A percentile compares a stretch with the other conserved stretches of the same genome.
Conservation (phyloP, 2,888 invertebrate species). For the Pediacus dermestoides region DNA sequence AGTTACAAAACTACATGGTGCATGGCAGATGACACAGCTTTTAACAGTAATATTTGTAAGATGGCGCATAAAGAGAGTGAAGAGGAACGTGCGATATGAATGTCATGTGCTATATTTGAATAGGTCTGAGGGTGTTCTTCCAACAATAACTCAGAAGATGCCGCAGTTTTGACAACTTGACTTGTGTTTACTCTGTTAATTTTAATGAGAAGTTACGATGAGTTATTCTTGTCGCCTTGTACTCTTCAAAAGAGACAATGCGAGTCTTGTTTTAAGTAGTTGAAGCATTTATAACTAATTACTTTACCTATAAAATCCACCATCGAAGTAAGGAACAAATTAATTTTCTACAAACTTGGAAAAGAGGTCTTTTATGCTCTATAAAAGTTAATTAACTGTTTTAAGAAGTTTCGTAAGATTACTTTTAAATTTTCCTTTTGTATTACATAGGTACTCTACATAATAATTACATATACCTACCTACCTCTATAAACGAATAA, state of each 20-base stretch:
- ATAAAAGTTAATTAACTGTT: slow-evolving; percentile 15
- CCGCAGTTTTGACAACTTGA: slow-evolving; percentile 17
- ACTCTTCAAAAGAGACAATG: slow-evolving; percentile 11
- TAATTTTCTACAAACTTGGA: slow-evolving; percentile 12
- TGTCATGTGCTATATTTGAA: slow-evolving; percentile 13
- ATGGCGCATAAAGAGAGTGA: slow-evolving; percentile 16
- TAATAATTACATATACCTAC: too few species aligned
- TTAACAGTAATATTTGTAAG: slow-evolving; percentile 26
- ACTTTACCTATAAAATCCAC: slow-evolving; percentile 11
- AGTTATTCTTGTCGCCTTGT: slow-evolving; percentile 15
- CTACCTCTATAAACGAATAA: too few species aligned
- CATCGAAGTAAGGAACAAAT: slow-evolving; percentile 8
- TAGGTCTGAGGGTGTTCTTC: slow-evolving; percentile 8
- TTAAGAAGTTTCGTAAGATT: slow-evolving; percentile 5
- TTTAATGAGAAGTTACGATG: slow-evolving; percentile 17
- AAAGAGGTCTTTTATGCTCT: slow-evolving; percentile 14
- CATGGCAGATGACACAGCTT: slow-evolving; percentile 27
- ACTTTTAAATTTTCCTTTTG: slow-evolving; percentile 14
- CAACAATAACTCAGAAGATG: slow-evolving; percentile 12
- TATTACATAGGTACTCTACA: too few species aligned
- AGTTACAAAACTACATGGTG: slow-evolving; percentile 11
- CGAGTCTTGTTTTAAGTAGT: slow-evolving; percentile 9
- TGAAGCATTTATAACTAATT: slow-evolving; percentile 12
- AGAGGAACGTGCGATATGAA: slow-evolving; percentile 7
- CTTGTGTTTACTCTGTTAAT: slow-evolving; percentile 17